phyloP scores from a whole-genome alignment of 2,113 vertebrate species.

The Synodontis membranacea region DNA sequence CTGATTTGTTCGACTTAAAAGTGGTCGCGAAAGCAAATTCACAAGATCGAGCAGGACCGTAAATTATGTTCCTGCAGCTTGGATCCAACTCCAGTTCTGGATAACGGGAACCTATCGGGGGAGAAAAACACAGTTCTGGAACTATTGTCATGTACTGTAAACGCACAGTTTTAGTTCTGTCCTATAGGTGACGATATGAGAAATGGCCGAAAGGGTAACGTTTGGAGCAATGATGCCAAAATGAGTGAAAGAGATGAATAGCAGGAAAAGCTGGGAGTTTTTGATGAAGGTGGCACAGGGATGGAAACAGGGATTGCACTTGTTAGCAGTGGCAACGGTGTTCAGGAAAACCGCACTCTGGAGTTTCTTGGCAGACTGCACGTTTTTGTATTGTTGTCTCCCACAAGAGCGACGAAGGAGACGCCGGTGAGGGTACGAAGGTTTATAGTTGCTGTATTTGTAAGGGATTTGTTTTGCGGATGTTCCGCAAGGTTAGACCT shows the following conservation, averaged over 20 bases:
- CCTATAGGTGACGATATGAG: no score
- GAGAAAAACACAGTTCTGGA: not conserved
- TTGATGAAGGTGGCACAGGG: constrained; percentile 50
- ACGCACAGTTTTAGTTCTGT: constrained; percentile 21
- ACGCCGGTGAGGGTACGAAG: not conserved
- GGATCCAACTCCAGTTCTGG: not conserved
- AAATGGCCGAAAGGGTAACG: not conserved
- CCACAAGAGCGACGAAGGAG: not conserved
- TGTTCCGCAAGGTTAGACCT: not conserved
- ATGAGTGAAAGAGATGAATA: constrained; percentile 38
- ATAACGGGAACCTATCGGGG: not conserved
- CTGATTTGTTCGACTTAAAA: not conserved
- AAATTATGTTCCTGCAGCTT: constrained; percentile 1
- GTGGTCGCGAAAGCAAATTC: constrained; percentile 6
- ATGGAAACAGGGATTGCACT: constrained; percentile 43
- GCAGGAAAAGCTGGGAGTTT: constrained; percentile 35
- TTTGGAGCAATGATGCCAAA: constrained; percentile 5
- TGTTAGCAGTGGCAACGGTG: constrained; percentile 4
- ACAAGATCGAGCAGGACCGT: not conserved
- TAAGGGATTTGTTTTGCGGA: not conserved
- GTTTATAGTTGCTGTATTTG: not conserved
- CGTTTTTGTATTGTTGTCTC: not conserved
- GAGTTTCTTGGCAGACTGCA: not conserved
- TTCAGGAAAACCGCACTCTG: no score
- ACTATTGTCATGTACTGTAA: constrained; percentile 40